Evolutionary conservation across 2,888 invertebrate species (phyloP), one percentile per base, ranked within the genome.

Genomic region (Leucania comma): DNA sequence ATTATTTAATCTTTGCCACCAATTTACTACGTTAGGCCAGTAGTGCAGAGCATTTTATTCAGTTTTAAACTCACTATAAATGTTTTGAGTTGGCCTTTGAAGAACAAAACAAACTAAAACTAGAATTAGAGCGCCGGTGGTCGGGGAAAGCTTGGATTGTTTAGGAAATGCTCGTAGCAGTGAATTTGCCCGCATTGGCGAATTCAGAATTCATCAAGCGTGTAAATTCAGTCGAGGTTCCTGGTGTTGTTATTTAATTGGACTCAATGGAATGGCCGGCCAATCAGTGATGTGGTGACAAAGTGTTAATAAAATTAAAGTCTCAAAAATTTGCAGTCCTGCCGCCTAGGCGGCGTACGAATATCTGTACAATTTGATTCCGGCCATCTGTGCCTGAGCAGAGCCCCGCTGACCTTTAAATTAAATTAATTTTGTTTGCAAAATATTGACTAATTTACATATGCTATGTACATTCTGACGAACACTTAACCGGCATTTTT

Each of bases 11-110:
- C 59, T 60, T 17, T 60, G 50, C 68, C 32, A 60, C 59, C 17
- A 29, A 56, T 76, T 76, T 24, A 67, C 57, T 24, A 29, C 64
- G 56, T 62, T 54, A 32, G 53, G 53, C 29, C 64, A 46, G 63
- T 56, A 58, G 64, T 64, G 29, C 29, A 48, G 26, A 71, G 64
- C 62, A 65, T 68, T 76, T 80, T 62, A 64, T 64, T 59, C 14
- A 22, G 26, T 46, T 80, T 56, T 53, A 32, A 65, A 62, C 54
- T 60, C 42, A 17, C 14, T 50, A 54, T 59, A 54, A 61, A 78
- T 73, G n/a, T 78, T 80, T 68, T 71, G 61, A 54, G 60, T n/a
- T 58, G 57, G 71, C 77, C 77, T 80, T 80, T 56, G 65, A 66
- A 60, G 42, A 61, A 71, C 61, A 48, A 76, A 79, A 72, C 72